Percentiles rank a stretch among this genome's conserved stretches.
These are phyloP conservation scores for Ostrea edulis DNA, from an alignment of 1,140 invertebrate genomes.

Conservation along the genomic window DNA sequence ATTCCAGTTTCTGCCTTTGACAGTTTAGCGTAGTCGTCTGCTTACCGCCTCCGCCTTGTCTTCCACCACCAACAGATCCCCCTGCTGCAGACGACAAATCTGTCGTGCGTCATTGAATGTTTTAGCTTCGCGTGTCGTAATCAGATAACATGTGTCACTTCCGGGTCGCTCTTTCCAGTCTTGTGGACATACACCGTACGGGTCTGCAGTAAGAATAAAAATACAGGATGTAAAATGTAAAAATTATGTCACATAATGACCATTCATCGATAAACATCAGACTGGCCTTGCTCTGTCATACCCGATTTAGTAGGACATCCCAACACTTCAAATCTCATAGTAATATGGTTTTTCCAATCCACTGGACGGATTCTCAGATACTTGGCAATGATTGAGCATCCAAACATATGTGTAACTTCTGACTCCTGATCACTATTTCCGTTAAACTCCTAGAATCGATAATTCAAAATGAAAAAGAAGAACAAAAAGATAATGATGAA, in stretches of 20 bases:
- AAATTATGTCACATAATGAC: neutral
- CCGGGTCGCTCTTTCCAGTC: conserved; percentile 62
- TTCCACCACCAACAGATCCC: conserved; percentile 62
- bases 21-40: neutral
- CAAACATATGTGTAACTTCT: conserved; percentile 60
- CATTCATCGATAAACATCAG: neutral
- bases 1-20: too few species aligned
- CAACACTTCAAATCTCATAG: conserved; percentile 61
- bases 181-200: conserved; percentile 59
- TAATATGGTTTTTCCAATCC: conserved; percentile 53
- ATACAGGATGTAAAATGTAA: neutral
- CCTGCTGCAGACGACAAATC: conserved; percentile 59
- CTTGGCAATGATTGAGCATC: conserved; percentile 57
- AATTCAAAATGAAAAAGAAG: neutral
- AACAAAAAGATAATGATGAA: neutral
- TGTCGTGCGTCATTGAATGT: conserved; percentile 59
- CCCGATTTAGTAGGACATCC: conserved; percentile 57
- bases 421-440: conserved; percentile 58
- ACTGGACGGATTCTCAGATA: conserved; percentile 61
- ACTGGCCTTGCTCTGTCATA: neutral
- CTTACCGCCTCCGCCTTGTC: conserved; percentile 57
- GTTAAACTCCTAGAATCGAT: conserved; percentile 26
- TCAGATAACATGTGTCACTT: conserved; percentile 63
- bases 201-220: conserved; percentile 46
- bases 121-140: conserved; percentile 57